Evolutionary conservation across 1,140 invertebrate genomes (phyloP).

Genomic region (Calephelis virginiensis): DNA sequence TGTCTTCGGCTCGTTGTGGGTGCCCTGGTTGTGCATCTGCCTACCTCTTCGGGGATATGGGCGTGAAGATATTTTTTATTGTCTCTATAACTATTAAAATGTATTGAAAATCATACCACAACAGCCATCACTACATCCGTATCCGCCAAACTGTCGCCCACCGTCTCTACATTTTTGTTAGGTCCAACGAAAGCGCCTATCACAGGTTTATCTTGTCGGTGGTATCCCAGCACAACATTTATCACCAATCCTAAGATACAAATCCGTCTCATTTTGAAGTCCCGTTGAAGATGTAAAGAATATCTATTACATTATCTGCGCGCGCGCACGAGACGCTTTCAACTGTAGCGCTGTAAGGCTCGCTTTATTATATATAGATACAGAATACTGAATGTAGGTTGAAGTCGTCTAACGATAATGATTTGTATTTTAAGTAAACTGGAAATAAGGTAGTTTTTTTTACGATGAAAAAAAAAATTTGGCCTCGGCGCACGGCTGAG

Average conservation of each 20-base stretch:
- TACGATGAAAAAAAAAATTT: neutral
- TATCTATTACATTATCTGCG: slow-evolving; percentile 46
- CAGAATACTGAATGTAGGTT: slow-evolving; percentile 40
- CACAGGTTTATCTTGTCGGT: slow-evolving; percentile 20
- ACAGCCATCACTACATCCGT: slow-evolving; percentile 55
- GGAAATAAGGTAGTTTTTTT: neutral
- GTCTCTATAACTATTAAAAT: no score
- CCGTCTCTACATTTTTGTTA: slow-evolving; percentile 34
- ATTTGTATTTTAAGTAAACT: neutral
- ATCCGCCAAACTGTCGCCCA: slow-evolving; percentile 39
- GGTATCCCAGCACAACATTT: slow-evolving; percentile 31
- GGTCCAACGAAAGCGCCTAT: slow-evolving; percentile 28
- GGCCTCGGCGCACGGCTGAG: neutral
- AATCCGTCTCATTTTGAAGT: slow-evolving; percentile 34
- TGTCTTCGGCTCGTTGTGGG: no score
- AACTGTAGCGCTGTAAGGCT: slow-evolving; percentile 58
- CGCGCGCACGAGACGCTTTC: slow-evolving; percentile 61
- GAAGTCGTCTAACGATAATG: slow-evolving; percentile 28
- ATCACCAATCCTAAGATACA: slow-evolving; percentile 38
- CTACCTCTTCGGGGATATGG: no score
- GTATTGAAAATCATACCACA: slow-evolving; percentile 48
- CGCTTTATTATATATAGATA: slow-evolving; percentile 66
- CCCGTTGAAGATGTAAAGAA: slow-evolving; percentile 23
- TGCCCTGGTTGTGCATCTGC: no score
- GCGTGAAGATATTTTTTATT: neutral